phyloP scores from a whole-genome alignment of 2,888 invertebrate species.

The Ypsolopha scabrella region DNA sequence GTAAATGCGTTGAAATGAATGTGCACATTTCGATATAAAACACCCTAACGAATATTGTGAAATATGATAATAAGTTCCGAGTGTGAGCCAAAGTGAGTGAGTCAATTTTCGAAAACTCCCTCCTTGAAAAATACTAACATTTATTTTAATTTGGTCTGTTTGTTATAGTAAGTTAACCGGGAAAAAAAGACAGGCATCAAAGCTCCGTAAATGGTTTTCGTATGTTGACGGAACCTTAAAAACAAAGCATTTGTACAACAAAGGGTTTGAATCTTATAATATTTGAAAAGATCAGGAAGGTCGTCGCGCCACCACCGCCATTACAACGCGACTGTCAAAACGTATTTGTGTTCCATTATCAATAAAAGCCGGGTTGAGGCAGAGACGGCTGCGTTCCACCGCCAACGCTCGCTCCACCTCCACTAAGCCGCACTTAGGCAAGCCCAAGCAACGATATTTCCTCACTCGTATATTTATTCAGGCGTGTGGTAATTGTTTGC shows the following conservation, averaged over 20 bases:
- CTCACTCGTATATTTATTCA: slow-evolving; percentile 62
- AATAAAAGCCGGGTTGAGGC: slow-evolving; percentile 42
- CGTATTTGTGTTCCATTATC: slow-evolving; percentile 66
- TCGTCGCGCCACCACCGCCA: neutral
- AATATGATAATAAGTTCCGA: too few relatives aligned
- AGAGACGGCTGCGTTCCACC: slow-evolving; percentile 25
- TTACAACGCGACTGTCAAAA: slow-evolving; percentile 34
- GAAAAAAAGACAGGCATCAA: too few relatives aligned
- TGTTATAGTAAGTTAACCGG: too few relatives aligned
- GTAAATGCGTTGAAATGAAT: neutral
- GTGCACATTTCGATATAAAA: too few relatives aligned
- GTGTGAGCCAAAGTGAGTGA: too few relatives aligned
- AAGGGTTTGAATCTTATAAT: neutral
- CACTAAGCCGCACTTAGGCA: slow-evolving; percentile 53
- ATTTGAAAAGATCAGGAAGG: neutral
- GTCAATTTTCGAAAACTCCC: too few relatives aligned
- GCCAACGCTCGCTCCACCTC: slow-evolving; percentile 16
- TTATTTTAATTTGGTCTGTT: too few relatives aligned
- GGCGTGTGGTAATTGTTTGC: slow-evolving; percentile 68
- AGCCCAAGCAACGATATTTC: slow-evolving; percentile 61
- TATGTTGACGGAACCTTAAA: too few relatives aligned
- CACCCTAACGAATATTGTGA: too few relatives aligned
- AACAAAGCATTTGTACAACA: too few relatives aligned
- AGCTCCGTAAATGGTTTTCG: too few relatives aligned
- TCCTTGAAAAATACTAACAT: too few relatives aligned